Percentiles rank a stretch among this genome's conserved stretches.
These are phyloP conservation scores for Cydia fagiglandana DNA, from an alignment of 1,140 invertebrate species.

Conservation along the genomic window DNA sequence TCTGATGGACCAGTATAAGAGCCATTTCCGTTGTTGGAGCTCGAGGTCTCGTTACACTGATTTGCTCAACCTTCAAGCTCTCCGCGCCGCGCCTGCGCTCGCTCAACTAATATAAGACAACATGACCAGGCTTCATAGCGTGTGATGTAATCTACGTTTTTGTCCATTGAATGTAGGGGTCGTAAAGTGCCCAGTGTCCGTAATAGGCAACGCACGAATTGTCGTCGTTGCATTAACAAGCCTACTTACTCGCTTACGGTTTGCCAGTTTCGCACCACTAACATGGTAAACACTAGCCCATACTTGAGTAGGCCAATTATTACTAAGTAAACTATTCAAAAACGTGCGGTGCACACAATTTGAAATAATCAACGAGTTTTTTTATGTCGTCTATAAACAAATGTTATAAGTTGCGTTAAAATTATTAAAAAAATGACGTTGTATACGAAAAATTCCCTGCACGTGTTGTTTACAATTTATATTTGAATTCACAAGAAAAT, in stretches of 20 bases:
- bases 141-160: slow-evolving; percentile 64
- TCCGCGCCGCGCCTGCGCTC: not conserved
- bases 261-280: slow-evolving; percentile 47
- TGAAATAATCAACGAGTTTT: no score
- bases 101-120: not conserved
- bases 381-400: no score
- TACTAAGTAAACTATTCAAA: not conserved
- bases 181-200: slow-evolving; percentile 57
- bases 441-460: no score
- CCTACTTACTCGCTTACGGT: slow-evolving; percentile 51
- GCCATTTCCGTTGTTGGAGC: not conserved
- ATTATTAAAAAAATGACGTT: no score
- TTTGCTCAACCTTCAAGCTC: not conserved
- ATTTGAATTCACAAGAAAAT: no score
- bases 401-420: no score
- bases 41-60: slow-evolving; percentile 4
- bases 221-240: slow-evolving; percentile 53
- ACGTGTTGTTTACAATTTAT: no score
- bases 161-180: slow-evolving; percentile 52
- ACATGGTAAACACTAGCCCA: slow-evolving; percentile 21
- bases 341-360: no score
- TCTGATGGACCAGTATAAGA: not conserved
- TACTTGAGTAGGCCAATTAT: not conserved
- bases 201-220: slow-evolving; percentile 70
- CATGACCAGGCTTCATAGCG: slow-evolving; percentile 37